phyloP scores from a whole-genome alignment of 2,888 invertebrate genomes.

The Elysia crispata region DNA sequence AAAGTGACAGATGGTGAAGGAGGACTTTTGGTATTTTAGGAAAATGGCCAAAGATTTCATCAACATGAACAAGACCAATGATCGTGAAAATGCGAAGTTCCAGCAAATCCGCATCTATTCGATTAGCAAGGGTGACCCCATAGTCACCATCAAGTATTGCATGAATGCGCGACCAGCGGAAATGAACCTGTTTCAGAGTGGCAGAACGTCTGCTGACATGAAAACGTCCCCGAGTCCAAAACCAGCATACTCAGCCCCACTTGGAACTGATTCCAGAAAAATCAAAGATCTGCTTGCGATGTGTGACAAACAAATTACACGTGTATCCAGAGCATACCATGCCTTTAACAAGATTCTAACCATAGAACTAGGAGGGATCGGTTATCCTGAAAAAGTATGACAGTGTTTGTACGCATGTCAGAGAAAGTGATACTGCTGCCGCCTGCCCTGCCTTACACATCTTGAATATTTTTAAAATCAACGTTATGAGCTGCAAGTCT shows the following conservation, averaged over 20 bases:
- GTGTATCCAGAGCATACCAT: not conserved
- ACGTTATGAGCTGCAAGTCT: slow-evolving; percentile 1
- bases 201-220: slow-evolving; percentile 1
- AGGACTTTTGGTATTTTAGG: not conserved
- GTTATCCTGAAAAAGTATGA: not conserved
- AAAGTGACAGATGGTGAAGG: slow-evolving; percentile 1
- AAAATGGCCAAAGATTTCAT: not conserved
- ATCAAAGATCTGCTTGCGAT: too few species aligned
- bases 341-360: not conserved
- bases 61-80: slow-evolving; percentile 1
- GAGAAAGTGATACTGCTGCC: slow-evolving; percentile 47
- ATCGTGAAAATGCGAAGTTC: slow-evolving; percentile 1
- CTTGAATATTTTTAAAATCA: not conserved
- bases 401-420: slow-evolving; percentile 42
- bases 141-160: too few species aligned
- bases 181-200: too few species aligned
- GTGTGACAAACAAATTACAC: not conserved
- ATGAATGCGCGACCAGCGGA: too few species aligned
- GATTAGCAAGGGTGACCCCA: not conserved
- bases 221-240: not conserved
- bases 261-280: not conserved
- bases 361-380: not conserved
- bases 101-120: not conserved
- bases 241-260: slow-evolving; percentile 1
- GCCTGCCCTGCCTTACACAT: not conserved